Conservation (phyloP, 2,888 invertebrate species). For the Syrista parreyssii region DNA sequence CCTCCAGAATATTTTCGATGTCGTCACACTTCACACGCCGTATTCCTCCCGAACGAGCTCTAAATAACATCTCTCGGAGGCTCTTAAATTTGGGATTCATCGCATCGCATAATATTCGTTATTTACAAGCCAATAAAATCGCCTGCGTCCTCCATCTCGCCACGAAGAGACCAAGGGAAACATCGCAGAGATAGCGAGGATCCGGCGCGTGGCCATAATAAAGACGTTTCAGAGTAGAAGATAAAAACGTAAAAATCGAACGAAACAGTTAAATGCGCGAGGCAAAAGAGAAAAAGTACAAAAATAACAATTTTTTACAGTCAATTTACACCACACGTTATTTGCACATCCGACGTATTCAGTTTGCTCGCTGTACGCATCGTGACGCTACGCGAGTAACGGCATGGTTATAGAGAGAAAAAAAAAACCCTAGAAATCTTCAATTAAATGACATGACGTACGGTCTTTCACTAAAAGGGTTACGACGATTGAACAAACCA, state of each 20-base stretch:
- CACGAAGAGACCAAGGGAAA: background rate
- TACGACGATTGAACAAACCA: background rate
- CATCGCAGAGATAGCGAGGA: background rate
- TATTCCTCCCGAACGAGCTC: conserved; percentile 10
- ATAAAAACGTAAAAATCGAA: background rate
- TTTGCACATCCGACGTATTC: background rate
- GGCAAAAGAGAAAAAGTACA: background rate
- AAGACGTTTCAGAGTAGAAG: background rate
- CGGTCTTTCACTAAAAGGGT: background rate
- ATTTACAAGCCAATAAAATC: conserved; percentile 34
- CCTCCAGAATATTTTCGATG: conserved; percentile 3
- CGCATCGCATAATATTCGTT: conserved; percentile 28
- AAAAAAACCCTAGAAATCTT: background rate
- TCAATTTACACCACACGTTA: background rate
- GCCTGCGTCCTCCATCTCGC: conserved; percentile 2
- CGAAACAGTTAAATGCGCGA: background rate
- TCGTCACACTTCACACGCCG: conserved; percentile 1
- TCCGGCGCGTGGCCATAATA: background rate
- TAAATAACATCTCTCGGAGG: conserved; percentile 23
- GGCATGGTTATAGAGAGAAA: background rate
- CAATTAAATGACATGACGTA: background rate
- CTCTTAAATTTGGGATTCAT: conserved; percentile 21
- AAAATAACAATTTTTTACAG: background rate
- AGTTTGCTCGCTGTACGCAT: background rate
- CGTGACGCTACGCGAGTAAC: background rate